phyloP scores from a whole-genome alignment of 1,140 invertebrate genomes.

The Drosophila azteca region DNA sequence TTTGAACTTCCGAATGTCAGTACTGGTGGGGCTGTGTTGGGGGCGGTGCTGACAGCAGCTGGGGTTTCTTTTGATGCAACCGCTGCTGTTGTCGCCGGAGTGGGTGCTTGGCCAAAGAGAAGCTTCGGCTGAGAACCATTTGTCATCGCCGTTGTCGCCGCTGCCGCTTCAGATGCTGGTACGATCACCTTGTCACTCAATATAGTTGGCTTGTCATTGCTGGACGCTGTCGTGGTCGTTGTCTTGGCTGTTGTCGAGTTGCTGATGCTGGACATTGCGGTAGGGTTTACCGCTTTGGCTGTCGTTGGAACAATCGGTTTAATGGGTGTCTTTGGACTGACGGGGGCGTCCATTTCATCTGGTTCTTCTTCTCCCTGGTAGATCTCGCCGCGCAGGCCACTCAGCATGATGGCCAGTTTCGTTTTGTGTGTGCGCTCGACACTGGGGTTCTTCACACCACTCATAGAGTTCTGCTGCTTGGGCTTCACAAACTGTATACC shows the following conservation, averaged over 20 bases:
- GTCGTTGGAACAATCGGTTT: conserved; percentile 11
- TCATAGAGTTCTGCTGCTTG: conserved; percentile 52
- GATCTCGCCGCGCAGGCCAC: conserved; percentile 74
- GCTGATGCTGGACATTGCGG: neutral
- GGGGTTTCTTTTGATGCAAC: neutral
- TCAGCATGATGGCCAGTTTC: conserved; percentile 78
- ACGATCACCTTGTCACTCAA: conserved; percentile 18
- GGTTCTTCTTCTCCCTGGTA: conserved; percentile 49
- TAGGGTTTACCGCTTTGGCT: neutral
- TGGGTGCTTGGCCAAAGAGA: neutral
- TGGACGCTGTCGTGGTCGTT: conserved; percentile 2
- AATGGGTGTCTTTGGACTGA: conserved; percentile 10
- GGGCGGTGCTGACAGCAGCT: neutral
- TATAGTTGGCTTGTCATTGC: conserved; percentile 22
- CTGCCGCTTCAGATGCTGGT: neutral
- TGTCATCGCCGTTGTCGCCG: neutral
- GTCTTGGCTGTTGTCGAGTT: conserved; percentile 5
- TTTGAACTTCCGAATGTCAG: conserved; percentile 20
- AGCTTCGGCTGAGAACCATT: too few relatives aligned
- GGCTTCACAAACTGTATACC: conserved; percentile 81
- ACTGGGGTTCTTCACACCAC: conserved; percentile 44
- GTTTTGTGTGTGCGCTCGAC: conserved; percentile 78
- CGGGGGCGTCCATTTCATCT: conserved; percentile 47
- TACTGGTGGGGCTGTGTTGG: neutral
- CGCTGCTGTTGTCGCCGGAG: neutral